Base-by-base conservation (phyloP, 1,140 invertebrate genomes). In the Paraescarpia echinospica region DNA sequence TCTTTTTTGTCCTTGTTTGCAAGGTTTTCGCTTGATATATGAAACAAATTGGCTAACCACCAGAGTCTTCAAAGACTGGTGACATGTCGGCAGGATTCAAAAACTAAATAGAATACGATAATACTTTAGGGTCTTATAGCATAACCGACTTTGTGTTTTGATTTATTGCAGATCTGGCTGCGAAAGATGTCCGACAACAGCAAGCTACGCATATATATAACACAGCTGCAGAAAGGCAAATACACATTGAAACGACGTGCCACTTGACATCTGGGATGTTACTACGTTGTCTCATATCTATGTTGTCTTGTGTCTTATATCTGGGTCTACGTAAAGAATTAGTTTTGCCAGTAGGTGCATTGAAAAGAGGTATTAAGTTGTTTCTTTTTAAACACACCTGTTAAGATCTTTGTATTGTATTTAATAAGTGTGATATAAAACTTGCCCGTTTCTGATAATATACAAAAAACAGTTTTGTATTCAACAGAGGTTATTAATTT, bases 221-320 rank as follows among this genome's bases (percentile, higher is more conserved):
- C 97, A 14, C 98, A 98, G 94, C 95, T 99, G 93, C 97, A 97
- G 92, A 97, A 98, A 94, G 98, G 98, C 27, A 99, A 98, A 96
- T 97, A 98, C 95, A 97, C 97, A 12, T 97, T 99, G 94, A 98
- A 98, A 95, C 97, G 98, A 94, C 97, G 98, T 48, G 94, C 95
- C 5, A 93, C 95, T 90, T 95, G 93, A 93, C 34, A 34, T 90
- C 33, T 90, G 4, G 18, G 33, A 18, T 90, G 89, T 90, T 90
- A 89, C 89, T 18, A 33, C 18, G 4, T 18, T 33, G 41, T 41
- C 41, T 41, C 4, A 12, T 41, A 41, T 41, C 48, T 0, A 51
- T 9, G 48, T 51, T 51, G 48, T 77, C 9, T 77, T 77, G 59
- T 77, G 22, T 77, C 59, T 0, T 51, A 18, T 51, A 48, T 48